Conservation (phyloP, 2,888 invertebrate genomes). For the Philereme transversata region DNA sequence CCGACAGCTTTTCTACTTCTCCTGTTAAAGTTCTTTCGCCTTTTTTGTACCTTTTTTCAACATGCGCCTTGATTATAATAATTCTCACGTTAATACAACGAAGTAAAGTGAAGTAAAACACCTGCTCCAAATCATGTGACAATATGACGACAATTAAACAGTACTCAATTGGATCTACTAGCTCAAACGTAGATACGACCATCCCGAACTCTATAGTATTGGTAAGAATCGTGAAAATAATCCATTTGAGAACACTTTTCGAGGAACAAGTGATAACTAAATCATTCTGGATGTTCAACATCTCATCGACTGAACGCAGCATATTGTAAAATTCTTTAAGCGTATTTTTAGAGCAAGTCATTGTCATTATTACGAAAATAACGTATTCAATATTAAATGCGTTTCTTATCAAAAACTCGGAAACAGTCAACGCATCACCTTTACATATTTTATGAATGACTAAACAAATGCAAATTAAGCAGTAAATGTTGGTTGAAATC, state of each 20-base stretch:
- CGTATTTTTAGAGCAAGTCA: constrained; percentile 44
- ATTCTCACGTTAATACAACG: constrained; percentile 51
- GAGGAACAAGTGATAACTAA: constrained; percentile 37
- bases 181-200: background rate
- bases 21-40: constrained; percentile 28
- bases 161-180: too few relatives aligned
- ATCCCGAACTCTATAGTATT: constrained; percentile 46
- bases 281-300: constrained; percentile 52
- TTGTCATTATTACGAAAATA: constrained; percentile 43
- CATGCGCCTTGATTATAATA: constrained; percentile 55
- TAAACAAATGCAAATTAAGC: constrained; percentile 1
- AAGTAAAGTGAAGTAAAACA: constrained; percentile 52
- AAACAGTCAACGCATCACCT: background rate
- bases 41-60: constrained; percentile 45
- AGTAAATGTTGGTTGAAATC: constrained; percentile 4
- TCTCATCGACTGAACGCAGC: constrained; percentile 51
- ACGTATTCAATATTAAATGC: constrained; percentile 43
- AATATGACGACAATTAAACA: constrained; percentile 17
- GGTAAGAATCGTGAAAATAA: constrained; percentile 32
- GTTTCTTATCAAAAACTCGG: too few relatives aligned
- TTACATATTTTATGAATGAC: background rate
- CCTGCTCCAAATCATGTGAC: constrained; percentile 56
- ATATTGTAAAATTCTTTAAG: constrained; percentile 46
- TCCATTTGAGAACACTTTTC: constrained; percentile 32
- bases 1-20: constrained; percentile 51